Conservation (phyloP, 2,888 invertebrate species). For the Sinhomidia bicolor region DNA sequence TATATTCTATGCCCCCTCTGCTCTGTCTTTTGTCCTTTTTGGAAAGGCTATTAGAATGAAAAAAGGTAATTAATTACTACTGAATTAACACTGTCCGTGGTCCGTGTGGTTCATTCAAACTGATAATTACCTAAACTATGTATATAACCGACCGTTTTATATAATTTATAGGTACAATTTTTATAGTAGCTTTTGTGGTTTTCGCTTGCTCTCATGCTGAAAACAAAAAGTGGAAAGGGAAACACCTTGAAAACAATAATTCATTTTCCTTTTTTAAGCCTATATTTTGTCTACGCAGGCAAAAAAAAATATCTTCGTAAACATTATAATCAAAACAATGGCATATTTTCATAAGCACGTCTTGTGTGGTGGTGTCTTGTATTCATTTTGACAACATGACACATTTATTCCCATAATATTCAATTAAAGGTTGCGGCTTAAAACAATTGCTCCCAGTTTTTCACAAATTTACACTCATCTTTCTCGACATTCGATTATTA, state of each 20-base stretch:
- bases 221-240: not conserved
- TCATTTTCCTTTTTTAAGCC: slow-evolving; percentile 2
- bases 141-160: not conserved
- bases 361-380: slow-evolving; percentile 11
- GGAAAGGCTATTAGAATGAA: not conserved
- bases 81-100: not conserved
- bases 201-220: not conserved
- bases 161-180: not conserved
- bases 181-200: not conserved
- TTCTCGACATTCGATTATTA: not conserved
- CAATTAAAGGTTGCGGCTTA: not conserved
- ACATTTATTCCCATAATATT: slow-evolving; percentile 15
- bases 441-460: not conserved
- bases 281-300: not conserved
- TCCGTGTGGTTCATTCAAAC: not conserved
- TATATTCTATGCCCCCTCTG: too few species aligned
- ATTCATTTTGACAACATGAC: slow-evolving; percentile 8
- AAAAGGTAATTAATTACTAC: not conserved
- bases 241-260: not conserved
- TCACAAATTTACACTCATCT: not conserved
- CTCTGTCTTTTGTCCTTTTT: not conserved
- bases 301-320: not conserved
- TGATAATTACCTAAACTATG: not conserved
- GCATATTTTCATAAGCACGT: not conserved
- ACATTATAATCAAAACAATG: not conserved